A percentile compares a stretch with the other conserved stretches of the same genome.
Conservation (phyloP, 64 coral and sea anemone species). For the Actinia tenebrosa region DNA sequence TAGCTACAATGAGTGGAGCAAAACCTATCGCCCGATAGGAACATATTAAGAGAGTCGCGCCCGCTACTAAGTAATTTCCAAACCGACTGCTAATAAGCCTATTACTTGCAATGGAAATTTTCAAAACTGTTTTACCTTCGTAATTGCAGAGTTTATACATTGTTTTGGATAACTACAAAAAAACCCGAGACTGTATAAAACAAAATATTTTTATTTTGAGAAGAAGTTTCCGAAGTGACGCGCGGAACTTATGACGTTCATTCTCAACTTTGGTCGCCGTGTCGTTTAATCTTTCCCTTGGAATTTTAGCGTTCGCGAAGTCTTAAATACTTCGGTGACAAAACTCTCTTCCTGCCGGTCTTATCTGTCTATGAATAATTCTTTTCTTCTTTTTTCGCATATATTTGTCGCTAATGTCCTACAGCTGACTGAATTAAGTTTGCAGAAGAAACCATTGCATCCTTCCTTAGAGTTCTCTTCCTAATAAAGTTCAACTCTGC, state of each 20-base stretch:
- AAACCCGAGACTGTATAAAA: not conserved
- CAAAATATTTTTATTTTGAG: not conserved
- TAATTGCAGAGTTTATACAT: not conserved
- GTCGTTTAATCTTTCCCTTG: not conserved
- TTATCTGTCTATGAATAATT: constrained; percentile 18
- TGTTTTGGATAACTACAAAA: not conserved
- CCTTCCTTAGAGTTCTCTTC: not conserved
- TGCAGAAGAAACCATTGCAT: not conserved
- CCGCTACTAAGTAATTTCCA: not conserved
- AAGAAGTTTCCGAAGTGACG: not conserved
- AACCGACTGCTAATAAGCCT: not conserved
- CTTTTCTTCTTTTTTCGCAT: not conserved
- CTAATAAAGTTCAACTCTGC: not conserved
- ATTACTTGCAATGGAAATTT: not conserved
- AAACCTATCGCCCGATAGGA: not conserved
- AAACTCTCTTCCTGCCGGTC: not conserved
- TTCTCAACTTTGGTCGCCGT: not conserved
- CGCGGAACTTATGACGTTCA: not conserved
- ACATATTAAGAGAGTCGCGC: not conserved
- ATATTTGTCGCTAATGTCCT: not conserved
- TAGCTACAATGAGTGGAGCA: not conserved
- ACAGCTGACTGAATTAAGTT: not conserved
- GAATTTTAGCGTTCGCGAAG: not conserved
- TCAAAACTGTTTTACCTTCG: not conserved
- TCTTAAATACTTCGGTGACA: not conserved